Evolutionary conservation across 1,140 invertebrate species (phyloP).

Genomic region (Cyrtorhinus lividipennis): DNA sequence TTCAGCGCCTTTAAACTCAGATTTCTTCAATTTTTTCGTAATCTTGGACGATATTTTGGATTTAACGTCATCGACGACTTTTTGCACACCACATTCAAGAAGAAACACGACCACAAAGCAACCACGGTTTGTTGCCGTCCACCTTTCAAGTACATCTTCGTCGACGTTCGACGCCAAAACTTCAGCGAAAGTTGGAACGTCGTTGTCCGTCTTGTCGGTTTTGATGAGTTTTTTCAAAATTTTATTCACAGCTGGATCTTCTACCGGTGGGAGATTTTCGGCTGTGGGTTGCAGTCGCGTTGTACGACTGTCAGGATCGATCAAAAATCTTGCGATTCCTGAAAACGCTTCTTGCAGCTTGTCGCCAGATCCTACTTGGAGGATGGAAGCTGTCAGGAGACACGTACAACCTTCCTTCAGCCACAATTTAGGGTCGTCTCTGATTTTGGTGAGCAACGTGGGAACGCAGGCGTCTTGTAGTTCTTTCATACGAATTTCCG

Average conservation of each 20-base stretch:
- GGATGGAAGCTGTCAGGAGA: constrained; percentile 51
- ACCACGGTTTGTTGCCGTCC: constrained; percentile 10
- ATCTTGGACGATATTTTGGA: not conserved
- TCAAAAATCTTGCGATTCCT: constrained; percentile 34
- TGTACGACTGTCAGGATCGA: constrained; percentile 15
- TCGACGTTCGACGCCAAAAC: not conserved
- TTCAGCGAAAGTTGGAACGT: not conserved
- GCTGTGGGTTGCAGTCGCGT: not conserved
- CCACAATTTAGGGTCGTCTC: constrained; percentile 46
- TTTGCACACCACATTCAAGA: not conserved
- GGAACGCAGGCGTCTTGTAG: constrained; percentile 46
- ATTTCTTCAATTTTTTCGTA: not conserved
- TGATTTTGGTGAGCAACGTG: constrained; percentile 45
- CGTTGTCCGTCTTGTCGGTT: constrained; percentile 33
- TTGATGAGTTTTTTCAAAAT: constrained; percentile 63
- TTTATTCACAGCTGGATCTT: constrained; percentile 64
- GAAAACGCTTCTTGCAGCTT: constrained; percentile 31
- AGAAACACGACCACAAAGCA: constrained; percentile 13
- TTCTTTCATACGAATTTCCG: constrained; percentile 72
- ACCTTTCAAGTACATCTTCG: constrained; percentile 8
- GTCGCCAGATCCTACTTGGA: constrained; percentile 41
- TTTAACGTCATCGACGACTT: constrained; percentile 2
- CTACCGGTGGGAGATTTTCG: constrained; percentile 38
- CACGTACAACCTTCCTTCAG: constrained; percentile 49
- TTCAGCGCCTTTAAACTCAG: constrained; percentile 9